A percentile compares a stretch with the other conserved stretches of the same genome.
These are phyloP conservation scores for Centroberyx gerrardi DNA, from an alignment of 2,797 vertebrate species.

Conservation along the genomic window DNA sequence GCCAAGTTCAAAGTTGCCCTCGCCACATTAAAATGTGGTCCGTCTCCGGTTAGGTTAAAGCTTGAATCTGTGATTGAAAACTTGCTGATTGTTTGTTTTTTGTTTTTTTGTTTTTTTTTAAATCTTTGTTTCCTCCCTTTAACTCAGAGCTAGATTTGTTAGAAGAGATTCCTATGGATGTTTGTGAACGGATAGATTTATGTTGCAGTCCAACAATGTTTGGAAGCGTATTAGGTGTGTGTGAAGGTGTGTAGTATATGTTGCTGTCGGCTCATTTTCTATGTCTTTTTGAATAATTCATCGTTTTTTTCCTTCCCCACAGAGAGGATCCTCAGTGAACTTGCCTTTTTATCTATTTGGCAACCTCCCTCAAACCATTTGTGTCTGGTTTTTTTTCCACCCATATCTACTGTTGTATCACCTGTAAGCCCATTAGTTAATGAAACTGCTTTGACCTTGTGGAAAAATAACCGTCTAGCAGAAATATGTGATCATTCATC, in stretches of 20 bases:
- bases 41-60: constrained; percentile 13
- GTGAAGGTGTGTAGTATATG: background rate
- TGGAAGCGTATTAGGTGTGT: constrained; percentile 4
- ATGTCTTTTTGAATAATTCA: background rate
- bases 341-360: background rate
- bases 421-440: constrained; percentile 7
- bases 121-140: background rate
- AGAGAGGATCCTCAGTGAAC: background rate
- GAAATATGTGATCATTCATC: constrained; percentile 30
- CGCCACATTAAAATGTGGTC: constrained; percentile 19
- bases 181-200: constrained; percentile 32
- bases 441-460: constrained; percentile 8
- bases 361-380: background rate
- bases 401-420: constrained; percentile 2
- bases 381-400: background rate
- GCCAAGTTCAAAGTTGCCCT: constrained; percentile 41
- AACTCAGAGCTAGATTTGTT: background rate
- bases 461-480: background rate
- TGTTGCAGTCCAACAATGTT: constrained; percentile 5
- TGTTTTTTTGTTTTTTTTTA: background rate
- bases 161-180: constrained; percentile 6
- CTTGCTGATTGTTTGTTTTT: background rate
- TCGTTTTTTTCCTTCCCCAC: background rate
- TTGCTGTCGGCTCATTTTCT: constrained; percentile 2
- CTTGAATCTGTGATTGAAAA: constrained; percentile 12